Evolutionary conservation across 2,888 invertebrate genomes (phyloP), one percentile per base, ranked within the genome.

Genomic region (Cheilosia vulpina): DNA sequence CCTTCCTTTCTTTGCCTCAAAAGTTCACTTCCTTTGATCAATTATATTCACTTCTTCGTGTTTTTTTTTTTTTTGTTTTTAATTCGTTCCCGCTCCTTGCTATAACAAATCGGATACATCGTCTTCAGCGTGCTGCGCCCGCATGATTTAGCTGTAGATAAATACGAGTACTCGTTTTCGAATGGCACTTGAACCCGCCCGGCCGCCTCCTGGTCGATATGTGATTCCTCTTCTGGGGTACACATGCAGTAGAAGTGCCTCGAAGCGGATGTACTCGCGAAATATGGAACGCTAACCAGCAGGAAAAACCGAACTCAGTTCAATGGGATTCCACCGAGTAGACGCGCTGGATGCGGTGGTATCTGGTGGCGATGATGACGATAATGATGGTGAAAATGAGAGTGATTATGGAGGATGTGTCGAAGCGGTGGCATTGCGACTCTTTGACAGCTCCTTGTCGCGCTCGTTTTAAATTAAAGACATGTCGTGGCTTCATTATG

Each of bases 1-100:
- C 5, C 27, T 9, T 24, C 21, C 38, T 45, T 47, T 71, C 27
- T 60, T 62, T 45, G 63, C 63, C 75, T 80, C 71, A 68, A 85
- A 85, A 85, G 71, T 85, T 85, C 58, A 77, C 72, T 77, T 85
- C 81, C 85, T 85, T 85, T 85, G 85, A 85, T 85, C 81, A 85
- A 85, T 85, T 85, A 85, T 71, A 50, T 47, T 80, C 65, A 17
- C 62, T 81, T 81, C 71, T 68, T 76, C 21, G 41, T 45, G 4
- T 41, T 38, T 38, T 31, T 17, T 6, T 27, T 60, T 53, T 66
- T 31, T 5, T 62, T 27, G 27, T 27, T 6, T 7, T 60, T 72
- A 69, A 55, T 68, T 73, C 50, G 31, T 57, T 58, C 45, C 63
- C 50, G 50, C 34, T 45, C 34, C 58, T 24, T 53, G 53, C 55